phyloP scores from a whole-genome alignment of 2,797 vertebrate genomes.

The Macrochelys suwanniensis region DNA sequence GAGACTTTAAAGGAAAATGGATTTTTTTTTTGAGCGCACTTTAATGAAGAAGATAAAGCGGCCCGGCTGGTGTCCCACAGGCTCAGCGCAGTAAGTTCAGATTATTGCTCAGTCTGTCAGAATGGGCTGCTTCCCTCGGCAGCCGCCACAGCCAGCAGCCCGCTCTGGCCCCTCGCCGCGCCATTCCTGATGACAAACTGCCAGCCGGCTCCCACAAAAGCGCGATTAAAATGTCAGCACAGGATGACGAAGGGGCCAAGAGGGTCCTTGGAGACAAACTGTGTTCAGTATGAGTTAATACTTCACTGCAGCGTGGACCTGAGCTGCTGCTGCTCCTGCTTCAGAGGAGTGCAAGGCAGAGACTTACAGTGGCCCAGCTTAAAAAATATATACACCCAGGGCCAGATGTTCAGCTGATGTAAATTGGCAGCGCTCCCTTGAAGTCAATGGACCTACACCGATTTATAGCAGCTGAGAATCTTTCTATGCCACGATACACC shows the following conservation, averaged over 20 bases:
- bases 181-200: conserved; percentile 89
- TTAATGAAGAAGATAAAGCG: conserved; percentile 99
- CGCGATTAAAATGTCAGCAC: conserved; percentile 91
- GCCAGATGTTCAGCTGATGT: background rate
- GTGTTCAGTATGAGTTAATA: conserved; percentile 89
- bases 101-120: conserved; percentile 92
- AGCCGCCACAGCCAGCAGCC: conserved; percentile 84
- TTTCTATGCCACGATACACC: background rate
- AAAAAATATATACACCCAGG: conserved; percentile 8
- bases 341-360: conserved; percentile 62
- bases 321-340: conserved; percentile 75
- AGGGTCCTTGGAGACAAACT: conserved; percentile 88
- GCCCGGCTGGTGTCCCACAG: conserved; percentile 90
- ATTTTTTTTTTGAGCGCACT: conserved; percentile 93
- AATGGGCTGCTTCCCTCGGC: conserved; percentile 87
- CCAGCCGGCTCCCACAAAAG: conserved; percentile 90
- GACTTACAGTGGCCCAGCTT: conserved; percentile 63
- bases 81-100: conserved; percentile 92
- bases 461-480: conserved; percentile 26
- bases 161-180: conserved; percentile 85
- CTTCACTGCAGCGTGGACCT: conserved; percentile 83
- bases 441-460: background rate
- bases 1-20: conserved; percentile 97
- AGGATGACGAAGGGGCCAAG: conserved; percentile 88
- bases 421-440: background rate